A percentile compares a stretch with the other conserved stretches of the same genome.
phyloP scores from a whole-genome alignment of 2,888 invertebrate genomes.

The Cephus sareptanus region DNA sequence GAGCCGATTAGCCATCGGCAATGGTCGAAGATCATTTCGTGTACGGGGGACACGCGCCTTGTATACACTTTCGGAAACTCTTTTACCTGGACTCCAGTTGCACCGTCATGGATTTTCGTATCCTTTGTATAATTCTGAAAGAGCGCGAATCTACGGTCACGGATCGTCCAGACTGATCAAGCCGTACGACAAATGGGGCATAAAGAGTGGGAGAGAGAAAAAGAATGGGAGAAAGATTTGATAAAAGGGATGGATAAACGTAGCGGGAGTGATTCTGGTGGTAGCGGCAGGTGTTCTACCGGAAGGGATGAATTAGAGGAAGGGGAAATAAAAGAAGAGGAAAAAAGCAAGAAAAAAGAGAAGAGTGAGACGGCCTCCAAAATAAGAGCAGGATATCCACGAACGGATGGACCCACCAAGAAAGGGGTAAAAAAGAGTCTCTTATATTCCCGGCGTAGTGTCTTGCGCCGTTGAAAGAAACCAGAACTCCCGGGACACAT shows the following conservation, averaged over 20 bases:
- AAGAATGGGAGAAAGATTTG: background rate
- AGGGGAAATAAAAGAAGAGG: constrained; percentile 5
- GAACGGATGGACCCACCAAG: constrained; percentile 3
- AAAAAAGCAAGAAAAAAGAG: constrained; percentile 18
- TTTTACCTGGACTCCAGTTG: background rate
- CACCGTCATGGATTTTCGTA: background rate
- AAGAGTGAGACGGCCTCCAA: constrained; percentile 1
- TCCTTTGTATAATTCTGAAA: background rate
- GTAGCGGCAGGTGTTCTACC: constrained; percentile 21
- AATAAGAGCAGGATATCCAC: constrained; percentile 22
- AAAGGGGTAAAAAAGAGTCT: constrained; percentile 14
- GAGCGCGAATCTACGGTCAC: background rate
- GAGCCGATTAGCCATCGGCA: background rate
- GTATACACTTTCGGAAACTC: background rate
- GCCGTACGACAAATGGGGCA: background rate
- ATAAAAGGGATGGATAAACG: background rate
- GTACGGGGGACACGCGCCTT: background rate
- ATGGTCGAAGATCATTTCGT: background rate
- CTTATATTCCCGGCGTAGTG: constrained; percentile 1
- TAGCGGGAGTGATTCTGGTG: background rate
- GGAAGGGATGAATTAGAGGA: constrained; percentile 25
- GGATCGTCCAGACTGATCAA: background rate
- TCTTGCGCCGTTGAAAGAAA: constrained; percentile 15
- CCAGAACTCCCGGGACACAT: constrained; percentile 11
- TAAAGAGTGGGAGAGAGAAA: background rate